Conservation (phyloP, 1,140 invertebrate species). For the Trichoplusia ni region DNA sequence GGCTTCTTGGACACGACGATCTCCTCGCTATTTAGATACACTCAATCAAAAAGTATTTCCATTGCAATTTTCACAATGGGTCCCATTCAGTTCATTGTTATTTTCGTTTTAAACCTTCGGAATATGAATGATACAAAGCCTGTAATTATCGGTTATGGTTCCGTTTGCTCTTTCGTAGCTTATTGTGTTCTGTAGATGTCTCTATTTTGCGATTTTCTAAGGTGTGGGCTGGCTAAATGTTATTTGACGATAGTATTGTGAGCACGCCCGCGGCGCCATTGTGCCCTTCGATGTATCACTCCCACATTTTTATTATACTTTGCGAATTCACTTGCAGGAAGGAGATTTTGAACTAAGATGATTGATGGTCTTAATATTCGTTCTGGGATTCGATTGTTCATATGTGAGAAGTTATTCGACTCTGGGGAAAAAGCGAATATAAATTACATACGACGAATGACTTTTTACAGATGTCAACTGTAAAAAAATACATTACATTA, state of each 20-base stretch:
- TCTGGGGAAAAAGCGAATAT: constrained; percentile 48
- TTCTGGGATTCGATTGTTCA: constrained; percentile 32
- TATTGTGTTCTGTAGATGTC: constrained; percentile 69
- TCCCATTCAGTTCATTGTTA: constrained; percentile 48
- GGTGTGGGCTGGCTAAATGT: constrained; percentile 79
- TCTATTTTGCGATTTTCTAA: constrained; percentile 81
- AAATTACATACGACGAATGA: neutral
- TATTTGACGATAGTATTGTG: constrained; percentile 79
- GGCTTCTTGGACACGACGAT: neutral
- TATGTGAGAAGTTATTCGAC: constrained; percentile 72
- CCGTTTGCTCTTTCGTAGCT: constrained; percentile 63
- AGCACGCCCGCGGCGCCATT: constrained; percentile 71
- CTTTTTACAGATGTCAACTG: neutral
- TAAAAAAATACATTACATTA: no score
- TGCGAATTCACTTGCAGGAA: constrained; percentile 70
- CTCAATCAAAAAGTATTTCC: constrained; percentile 47
- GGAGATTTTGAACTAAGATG: constrained; percentile 56
- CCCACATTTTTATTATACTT: constrained; percentile 76
- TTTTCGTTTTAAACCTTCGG: constrained; percentile 52
- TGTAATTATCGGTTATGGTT: constrained; percentile 77
- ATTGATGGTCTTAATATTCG: constrained; percentile 68
- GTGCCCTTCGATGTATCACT: constrained; percentile 72
- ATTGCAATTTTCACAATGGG: constrained; percentile 39
- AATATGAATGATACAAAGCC: constrained; percentile 65
- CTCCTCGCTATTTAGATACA: constrained; percentile 14